A percentile compares a stretch with the other conserved stretches of the same genome.
Conservation (phyloP, 2,797 vertebrate species). For the Sarcophilus harrisii region DNA sequence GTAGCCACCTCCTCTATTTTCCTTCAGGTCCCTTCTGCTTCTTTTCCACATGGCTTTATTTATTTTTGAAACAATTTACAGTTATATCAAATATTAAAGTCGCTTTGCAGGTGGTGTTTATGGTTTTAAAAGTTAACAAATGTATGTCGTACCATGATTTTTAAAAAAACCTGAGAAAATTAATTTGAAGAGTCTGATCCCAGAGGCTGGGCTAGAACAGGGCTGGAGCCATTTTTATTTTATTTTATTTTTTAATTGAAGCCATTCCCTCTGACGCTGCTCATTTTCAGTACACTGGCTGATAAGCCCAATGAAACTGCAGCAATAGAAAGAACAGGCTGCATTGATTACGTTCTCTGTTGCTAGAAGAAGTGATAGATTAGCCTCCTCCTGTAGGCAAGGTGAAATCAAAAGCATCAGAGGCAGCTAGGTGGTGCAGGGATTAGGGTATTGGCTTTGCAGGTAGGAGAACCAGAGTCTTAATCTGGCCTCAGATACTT, state of each 20-base stretch:
- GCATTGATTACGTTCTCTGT: not conserved
- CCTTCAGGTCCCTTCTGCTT: slow-evolving; percentile 30
- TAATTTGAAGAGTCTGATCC: slow-evolving; percentile 44
- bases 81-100: slow-evolving; percentile 73
- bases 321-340: not conserved
- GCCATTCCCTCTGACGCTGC: not conserved
- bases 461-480: not conserved
- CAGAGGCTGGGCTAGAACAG: not conserved
- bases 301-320: not conserved
- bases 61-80: slow-evolving; percentile 73
- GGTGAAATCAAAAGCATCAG: not conserved
- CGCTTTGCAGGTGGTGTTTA: slow-evolving; percentile 77
- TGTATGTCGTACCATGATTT: slow-evolving; percentile 12
- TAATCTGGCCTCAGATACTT: not conserved
- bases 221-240: slow-evolving; percentile 13
- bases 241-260: slow-evolving; percentile 46
- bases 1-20: not conserved
- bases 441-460: not conserved
- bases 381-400: not conserved
- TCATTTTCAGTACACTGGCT: not conserved
- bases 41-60: slow-evolving; percentile 58
- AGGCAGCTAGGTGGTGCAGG: not conserved
- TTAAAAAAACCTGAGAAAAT: slow-evolving; percentile 36
- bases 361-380: not conserved
- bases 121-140: slow-evolving; percentile 66